These are phyloP conservation scores for Phrynosoma blainvillii DNA, from an alignment of 2,113 vertebrate species.

Conservation along the genomic window DNA sequence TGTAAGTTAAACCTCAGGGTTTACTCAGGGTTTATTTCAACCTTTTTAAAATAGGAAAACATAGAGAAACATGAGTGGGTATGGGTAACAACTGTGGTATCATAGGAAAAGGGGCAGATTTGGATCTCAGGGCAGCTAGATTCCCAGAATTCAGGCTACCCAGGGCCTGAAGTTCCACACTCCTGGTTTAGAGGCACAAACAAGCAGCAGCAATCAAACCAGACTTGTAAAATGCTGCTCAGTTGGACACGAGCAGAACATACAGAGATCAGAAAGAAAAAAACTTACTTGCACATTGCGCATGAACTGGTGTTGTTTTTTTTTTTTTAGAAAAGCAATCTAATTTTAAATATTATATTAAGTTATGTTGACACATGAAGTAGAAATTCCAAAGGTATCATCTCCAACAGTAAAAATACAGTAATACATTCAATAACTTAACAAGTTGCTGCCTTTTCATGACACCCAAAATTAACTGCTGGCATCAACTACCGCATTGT, in stretches of 20 bases:
- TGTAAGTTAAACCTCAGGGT: too few relatives aligned
- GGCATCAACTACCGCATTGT: not conserved
- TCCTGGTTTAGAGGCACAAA: not conserved
- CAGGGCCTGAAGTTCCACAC: too few relatives aligned
- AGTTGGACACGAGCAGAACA: not conserved
- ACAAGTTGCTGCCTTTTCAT: not conserved
- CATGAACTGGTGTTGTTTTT: not conserved
- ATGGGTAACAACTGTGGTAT: too few relatives aligned
- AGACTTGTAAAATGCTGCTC: not conserved
- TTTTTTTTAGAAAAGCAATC: too few relatives aligned
- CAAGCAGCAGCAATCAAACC: not conserved
- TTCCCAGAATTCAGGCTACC: too few relatives aligned
- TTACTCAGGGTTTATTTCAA: too few relatives aligned
- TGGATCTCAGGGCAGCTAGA: too few relatives aligned
- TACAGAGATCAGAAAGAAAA: not conserved
- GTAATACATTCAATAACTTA: not conserved
- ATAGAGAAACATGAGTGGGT: too few relatives aligned
- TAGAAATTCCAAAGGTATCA: not conserved
- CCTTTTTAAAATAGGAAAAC: too few relatives aligned
- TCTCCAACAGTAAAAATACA: not conserved
- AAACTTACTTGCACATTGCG: not conserved
- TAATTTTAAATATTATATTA: too few relatives aligned
- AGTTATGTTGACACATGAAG: too few relatives aligned
- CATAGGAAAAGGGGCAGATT: too few relatives aligned
- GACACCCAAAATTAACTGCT: not conserved